A percentile compares a stretch with the other conserved stretches of the same genome.
Conservation (phyloP, 2,888 invertebrate genomes). For the Drosophila neotestacea region DNA sequence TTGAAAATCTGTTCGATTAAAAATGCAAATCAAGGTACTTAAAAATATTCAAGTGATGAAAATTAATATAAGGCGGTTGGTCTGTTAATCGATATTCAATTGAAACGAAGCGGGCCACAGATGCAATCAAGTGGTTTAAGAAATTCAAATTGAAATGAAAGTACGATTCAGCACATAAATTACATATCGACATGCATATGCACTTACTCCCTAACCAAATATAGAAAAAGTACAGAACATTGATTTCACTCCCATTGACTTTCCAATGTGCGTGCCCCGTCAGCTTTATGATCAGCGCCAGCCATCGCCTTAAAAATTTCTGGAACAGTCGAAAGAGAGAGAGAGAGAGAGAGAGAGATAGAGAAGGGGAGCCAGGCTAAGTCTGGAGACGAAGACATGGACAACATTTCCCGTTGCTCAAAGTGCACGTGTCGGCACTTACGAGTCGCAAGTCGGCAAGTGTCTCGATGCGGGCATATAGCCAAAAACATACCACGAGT, state of each 20-base stretch:
- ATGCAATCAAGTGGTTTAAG: conserved; percentile 44
- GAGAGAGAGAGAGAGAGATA: not conserved
- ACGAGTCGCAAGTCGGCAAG: conserved; percentile 50
- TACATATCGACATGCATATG: conserved; percentile 24
- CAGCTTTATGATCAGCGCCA: conserved; percentile 59
- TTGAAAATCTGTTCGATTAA: conserved; percentile 38
- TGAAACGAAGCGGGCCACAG: conserved; percentile 21
- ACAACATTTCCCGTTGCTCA: conserved; percentile 50
- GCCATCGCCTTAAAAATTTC: conserved; percentile 31
- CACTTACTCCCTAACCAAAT: conserved; percentile 51
- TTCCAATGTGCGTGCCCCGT: conserved; percentile 31
- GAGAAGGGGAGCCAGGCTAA: not conserved
- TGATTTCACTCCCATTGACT: conserved; percentile 61
- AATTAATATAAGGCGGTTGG: not conserved
- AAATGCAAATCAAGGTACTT: conserved; percentile 43
- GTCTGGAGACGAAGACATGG: conserved; percentile 22
- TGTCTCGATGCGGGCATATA: conserved; percentile 68
- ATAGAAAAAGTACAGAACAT: conserved; percentile 55
- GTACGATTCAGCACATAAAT: conserved; percentile 33
- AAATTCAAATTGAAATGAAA: conserved; percentile 36
- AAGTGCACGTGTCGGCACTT: conserved; percentile 75
- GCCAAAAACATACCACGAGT: conserved; percentile 44
- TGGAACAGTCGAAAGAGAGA: conserved; percentile 9
- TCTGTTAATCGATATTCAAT: conserved; percentile 37
- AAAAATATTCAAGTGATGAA: not conserved